Base-by-base conservation (phyloP, 2,797 vertebrate genomes). In the Arnoldichthys spilopterus region DNA sequence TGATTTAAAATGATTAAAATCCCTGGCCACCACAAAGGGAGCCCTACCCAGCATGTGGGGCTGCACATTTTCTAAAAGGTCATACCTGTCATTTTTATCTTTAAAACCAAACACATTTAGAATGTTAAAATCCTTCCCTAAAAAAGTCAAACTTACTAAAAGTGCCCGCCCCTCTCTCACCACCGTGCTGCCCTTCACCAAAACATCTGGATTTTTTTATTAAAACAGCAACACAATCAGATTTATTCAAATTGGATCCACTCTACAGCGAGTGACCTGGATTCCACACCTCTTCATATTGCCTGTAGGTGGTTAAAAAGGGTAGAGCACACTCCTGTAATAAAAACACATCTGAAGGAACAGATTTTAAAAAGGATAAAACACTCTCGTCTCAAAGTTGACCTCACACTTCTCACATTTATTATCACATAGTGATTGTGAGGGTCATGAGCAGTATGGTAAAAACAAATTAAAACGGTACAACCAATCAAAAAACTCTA, bases 61-160 rank as follows among this genome's bases (percentile, higher is more conserved):
- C 77, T 86, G 81, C 79, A 86, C 0, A 0, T 87, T 80, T 67
- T 83, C 56, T 76, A 86, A 79, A 59, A 86, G 51, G 3, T 77
- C 45, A 22, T 82, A 68, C 15, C 82, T 64, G 1, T 82, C 66
- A 2, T 86, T 56, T 7, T 79, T 86, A 0, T 82, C 63, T 0
- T 9, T 72, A 72, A 76, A 77, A 37, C 77, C 80, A 58, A 80
- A 74, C 0, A 79, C 20, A 15, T 82, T 82, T 0, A 82, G 8
- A 12, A 84, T 2, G 2, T 67, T 82, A 84, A 85, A 80, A 85
- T 63, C 74, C 0, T 0, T 64, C 0, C 16, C 82, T 70, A 77
- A 77, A 74, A 80, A 74, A 0, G 53, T 83, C 74, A 86, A 0
- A 3, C 72, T 63, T 11, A 43, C 15, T 84, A 83, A 85, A 81